Base-by-base conservation (phyloP, 2,797 vertebrate genomes). In the Bovichtus variegatus region DNA sequence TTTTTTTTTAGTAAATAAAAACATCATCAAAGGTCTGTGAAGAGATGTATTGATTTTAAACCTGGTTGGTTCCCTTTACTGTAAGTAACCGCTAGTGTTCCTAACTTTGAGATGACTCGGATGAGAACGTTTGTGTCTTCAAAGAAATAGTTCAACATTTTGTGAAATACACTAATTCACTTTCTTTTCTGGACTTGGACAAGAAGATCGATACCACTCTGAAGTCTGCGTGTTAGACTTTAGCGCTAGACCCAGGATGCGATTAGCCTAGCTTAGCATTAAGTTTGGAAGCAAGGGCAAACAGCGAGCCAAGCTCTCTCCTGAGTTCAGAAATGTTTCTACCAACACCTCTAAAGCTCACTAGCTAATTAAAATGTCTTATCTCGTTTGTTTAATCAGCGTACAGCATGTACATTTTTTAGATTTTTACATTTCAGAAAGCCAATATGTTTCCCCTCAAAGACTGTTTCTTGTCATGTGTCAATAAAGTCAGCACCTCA, bases 71-170 rank as follows among this genome's bases (percentile, higher is more conserved):
- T 3, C 11, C 7, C 47, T 23, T 59, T 29, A 6, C 53, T 27
- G 9, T 38, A 47, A 27, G 23, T 25, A 15, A 34, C 19, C 1
- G 11, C 12, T 10, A 49, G 9, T n/a, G 25, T 2, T 18, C 19
- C 4, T 31, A 5, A 88, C 89, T 88, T 88, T 90, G 88, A 90
- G 94, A 91, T 91, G 78, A 38, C 85, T 89, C 86, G 75, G 62
- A 82, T 71, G 71, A 71, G 76, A 54, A 81, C 53, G 91, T 87
- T 90, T 27, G 8, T 18, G 23, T 65, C 5, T 47, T 40, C 19
- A 21, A 29, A 38, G 19, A 38, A 55, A 59, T 49, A 12, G 8
- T 12, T 38, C 1, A 44, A 25, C 16, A 44, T 23, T 76, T 46
- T 7, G 23, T n/a, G 18, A n/a, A 34, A 54, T 25, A 12, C 11